These are phyloP conservation scores for Tetramorium simillimum DNA, from an alignment of 1,140 invertebrate species.

Conservation along the genomic window DNA sequence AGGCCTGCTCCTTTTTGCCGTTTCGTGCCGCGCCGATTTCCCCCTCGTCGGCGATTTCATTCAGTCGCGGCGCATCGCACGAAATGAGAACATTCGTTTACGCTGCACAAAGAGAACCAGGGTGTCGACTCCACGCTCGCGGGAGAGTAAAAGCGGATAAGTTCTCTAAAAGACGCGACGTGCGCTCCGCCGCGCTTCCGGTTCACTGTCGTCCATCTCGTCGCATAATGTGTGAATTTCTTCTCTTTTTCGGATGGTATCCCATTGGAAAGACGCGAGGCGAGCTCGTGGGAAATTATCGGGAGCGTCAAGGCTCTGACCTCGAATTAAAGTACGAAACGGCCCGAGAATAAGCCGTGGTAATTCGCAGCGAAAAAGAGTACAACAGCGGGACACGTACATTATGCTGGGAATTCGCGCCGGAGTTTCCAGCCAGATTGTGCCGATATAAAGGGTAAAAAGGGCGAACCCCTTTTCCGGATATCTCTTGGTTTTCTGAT, in stretches of 20 bases:
- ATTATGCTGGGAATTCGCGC: conserved; percentile 25
- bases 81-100: conserved; percentile 70
- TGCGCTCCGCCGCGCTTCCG: neutral
- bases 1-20: neutral
- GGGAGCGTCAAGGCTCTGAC: conserved; percentile 24
- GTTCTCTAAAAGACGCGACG: conserved; percentile 38
- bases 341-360: conserved; percentile 32
- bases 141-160: neutral
- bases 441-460: conserved; percentile 28
- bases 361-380: conserved; percentile 19
- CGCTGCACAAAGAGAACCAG: conserved; percentile 53
- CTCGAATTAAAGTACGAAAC: conserved; percentile 47
- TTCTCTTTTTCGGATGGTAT: neutral
- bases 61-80: conserved; percentile 59
- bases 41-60: conserved; percentile 64
- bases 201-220: neutral
- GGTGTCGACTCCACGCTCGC: conserved; percentile 13
- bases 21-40: conserved; percentile 54
- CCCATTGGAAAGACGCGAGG: neutral
- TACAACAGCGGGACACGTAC: neutral
- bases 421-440: conserved; percentile 36
- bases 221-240: neutral
- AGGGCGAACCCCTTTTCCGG: neutral
- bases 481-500: conserved; percentile 16
- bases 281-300: conserved; percentile 46